These are phyloP conservation scores for Drosophila paramelanica DNA, from an alignment of 2,888 invertebrate genomes.

Conservation along the genomic window DNA sequence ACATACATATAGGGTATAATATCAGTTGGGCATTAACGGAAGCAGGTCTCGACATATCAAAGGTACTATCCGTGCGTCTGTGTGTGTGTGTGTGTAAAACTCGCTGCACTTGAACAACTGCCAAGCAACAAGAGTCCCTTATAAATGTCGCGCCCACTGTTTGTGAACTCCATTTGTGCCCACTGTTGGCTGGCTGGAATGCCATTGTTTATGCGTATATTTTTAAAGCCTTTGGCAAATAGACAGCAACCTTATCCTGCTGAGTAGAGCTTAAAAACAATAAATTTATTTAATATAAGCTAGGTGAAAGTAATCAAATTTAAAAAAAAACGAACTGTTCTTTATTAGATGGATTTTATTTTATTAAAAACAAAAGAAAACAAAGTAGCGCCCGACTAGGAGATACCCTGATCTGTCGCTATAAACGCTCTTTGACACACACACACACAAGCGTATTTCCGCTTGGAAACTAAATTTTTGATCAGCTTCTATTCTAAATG, in stretches of 20 bases:
- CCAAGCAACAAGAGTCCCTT: slow-evolving; percentile 33
- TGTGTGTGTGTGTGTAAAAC: slow-evolving; percentile 16
- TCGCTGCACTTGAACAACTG: slow-evolving; percentile 54
- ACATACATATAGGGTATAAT: background rate
- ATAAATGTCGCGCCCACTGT: slow-evolving; percentile 33
- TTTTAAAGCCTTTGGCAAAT: slow-evolving; percentile 1
- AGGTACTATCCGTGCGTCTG: background rate
- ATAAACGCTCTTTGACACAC: no score
- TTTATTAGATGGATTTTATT: no score
- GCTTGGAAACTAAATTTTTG: no score
- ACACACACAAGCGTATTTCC: no score
- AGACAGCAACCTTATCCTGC: background rate
- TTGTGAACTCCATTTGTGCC: slow-evolving; percentile 21
- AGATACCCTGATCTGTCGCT: no score
- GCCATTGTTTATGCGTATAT: slow-evolving; percentile 1
- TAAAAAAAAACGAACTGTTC: no score
- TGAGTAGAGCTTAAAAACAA: background rate
- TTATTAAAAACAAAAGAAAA: no score
- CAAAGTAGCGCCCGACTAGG: no score
- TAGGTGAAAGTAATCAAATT: no score
- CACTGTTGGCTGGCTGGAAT: slow-evolving; percentile 19
- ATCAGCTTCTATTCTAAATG: no score
- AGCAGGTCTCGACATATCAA: slow-evolving; percentile 13
- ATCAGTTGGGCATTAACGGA: slow-evolving; percentile 2
- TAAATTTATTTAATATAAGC: background rate